These are phyloP conservation scores for Choristoneura fumiferana DNA, from an alignment of 1,140 invertebrate species.

Conservation along the genomic window DNA sequence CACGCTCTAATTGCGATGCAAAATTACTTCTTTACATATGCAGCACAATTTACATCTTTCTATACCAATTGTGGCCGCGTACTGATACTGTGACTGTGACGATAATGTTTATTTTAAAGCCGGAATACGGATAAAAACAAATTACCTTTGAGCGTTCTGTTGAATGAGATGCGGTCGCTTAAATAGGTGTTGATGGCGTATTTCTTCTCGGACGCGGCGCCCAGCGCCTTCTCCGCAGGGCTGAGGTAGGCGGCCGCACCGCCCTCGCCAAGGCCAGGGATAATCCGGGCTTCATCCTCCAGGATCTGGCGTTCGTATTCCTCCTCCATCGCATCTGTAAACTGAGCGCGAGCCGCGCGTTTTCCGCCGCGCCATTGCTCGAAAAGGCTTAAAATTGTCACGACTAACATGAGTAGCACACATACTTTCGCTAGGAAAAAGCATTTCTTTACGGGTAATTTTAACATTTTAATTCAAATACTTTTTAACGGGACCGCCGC, in stretches of 20 bases:
- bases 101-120: background rate
- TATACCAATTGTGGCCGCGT: background rate
- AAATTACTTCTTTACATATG: no score
- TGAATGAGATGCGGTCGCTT: slow-evolving; percentile 65
- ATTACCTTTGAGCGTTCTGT: slow-evolving; percentile 62
- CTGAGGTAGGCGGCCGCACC: slow-evolving; percentile 50
- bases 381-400: slow-evolving; percentile 51
- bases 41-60: no score
- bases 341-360: slow-evolving; percentile 41
- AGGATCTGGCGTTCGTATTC: slow-evolving; percentile 55
- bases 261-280: slow-evolving; percentile 62
- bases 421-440: slow-evolving; percentile 55
- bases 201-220: slow-evolving; percentile 62
- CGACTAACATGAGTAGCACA: slow-evolving; percentile 51
- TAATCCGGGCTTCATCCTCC: slow-evolving; percentile 58
- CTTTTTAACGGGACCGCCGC: slow-evolving; percentile 28
- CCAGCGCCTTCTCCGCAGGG: slow-evolving; percentile 51
- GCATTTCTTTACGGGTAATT: slow-evolving; percentile 63
- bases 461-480: slow-evolving; percentile 43
- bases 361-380: slow-evolving; percentile 64
- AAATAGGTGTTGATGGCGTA: slow-evolving; percentile 66
- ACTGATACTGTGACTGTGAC: background rate
- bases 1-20: background rate
- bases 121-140: slow-evolving; percentile 2
- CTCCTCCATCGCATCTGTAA: slow-evolving; percentile 34